A percentile compares a stretch with the other conserved stretches of the same genome.
phyloP scores from a whole-genome alignment of 2,113 vertebrate genomes.

The Cepphus grylle region DNA sequence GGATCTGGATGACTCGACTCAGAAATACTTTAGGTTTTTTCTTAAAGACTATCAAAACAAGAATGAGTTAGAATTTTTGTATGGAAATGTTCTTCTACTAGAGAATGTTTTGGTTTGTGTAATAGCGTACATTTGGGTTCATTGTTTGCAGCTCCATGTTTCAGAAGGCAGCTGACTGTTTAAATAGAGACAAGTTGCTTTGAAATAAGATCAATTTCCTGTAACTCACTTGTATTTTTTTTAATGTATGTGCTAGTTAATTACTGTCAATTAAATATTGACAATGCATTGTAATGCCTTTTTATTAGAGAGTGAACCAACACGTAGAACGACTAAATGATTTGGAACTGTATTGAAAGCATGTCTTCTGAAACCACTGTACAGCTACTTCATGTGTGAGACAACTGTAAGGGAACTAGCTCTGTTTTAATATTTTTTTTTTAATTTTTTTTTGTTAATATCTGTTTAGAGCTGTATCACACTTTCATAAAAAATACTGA shows the following conservation, averaged over 20 bases:
- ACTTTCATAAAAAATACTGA: background rate
- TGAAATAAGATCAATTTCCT: background rate
- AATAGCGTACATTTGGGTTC: background rate
- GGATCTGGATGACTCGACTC: background rate
- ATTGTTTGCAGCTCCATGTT: background rate
- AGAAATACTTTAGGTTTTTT: background rate
- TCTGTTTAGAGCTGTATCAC: background rate
- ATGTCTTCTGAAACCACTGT: background rate
- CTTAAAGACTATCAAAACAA: background rate
- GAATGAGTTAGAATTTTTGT: background rate
- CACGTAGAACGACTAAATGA: background rate
- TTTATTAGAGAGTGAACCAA: background rate
- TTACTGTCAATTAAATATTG: background rate
- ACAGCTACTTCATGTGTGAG: background rate
- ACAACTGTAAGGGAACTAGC: background rate
- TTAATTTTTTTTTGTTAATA: background rate
- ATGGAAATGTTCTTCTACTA: background rate
- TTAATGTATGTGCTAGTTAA: background rate
- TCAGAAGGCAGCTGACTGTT: background rate
- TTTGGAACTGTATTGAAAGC: background rate
- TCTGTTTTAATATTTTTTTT: background rate
- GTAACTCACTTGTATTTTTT: background rate
- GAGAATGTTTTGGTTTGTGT: background rate
- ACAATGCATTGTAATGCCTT: background rate
- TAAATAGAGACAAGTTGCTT: background rate